phyloP scores from a whole-genome alignment of 2,888 invertebrate genomes.

The Oxyscelio sp. region DNA sequence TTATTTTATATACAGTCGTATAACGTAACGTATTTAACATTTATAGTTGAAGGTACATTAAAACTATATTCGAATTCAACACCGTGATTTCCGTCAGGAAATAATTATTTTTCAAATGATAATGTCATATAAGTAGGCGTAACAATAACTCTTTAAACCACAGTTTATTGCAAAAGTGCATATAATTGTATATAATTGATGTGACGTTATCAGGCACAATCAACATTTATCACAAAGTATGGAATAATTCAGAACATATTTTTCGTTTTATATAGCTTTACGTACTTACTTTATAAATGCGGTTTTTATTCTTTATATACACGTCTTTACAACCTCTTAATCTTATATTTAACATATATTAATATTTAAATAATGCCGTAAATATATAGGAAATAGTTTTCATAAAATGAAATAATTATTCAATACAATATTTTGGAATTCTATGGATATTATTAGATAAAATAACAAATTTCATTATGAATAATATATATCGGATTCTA shows the following conservation, averaged over 20 bases:
- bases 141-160: constrained; percentile 54
- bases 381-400: neutral
- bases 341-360: constrained; percentile 6
- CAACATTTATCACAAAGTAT: constrained; percentile 56
- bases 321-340: constrained; percentile 34
- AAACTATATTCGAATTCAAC: constrained; percentile 14
- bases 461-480: too few relatives aligned
- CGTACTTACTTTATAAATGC: constrained; percentile 23
- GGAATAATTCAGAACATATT: constrained; percentile 35
- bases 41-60: constrained; percentile 10
- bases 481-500: too few relatives aligned
- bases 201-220: constrained; percentile 52
- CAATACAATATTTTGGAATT: too few relatives aligned
- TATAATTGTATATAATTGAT: constrained; percentile 58
- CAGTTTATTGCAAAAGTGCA: constrained; percentile 54
- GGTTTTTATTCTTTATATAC: constrained; percentile 25
- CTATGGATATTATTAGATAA: too few relatives aligned
- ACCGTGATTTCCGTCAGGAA: constrained; percentile 59
- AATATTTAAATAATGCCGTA: constrained; percentile 19
- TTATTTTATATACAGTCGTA: constrained; percentile 11
- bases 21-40: constrained; percentile 24
- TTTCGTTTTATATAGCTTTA: constrained; percentile 36
- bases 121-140: constrained; percentile 55
- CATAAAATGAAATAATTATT: too few relatives aligned
- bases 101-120: constrained; percentile 60